Percentiles rank a stretch among this genome's conserved stretches.
These are phyloP conservation scores for Pteronotus mesoamericanus DNA, from an alignment of 2,797 vertebrate species.

Conservation along the genomic window DNA sequence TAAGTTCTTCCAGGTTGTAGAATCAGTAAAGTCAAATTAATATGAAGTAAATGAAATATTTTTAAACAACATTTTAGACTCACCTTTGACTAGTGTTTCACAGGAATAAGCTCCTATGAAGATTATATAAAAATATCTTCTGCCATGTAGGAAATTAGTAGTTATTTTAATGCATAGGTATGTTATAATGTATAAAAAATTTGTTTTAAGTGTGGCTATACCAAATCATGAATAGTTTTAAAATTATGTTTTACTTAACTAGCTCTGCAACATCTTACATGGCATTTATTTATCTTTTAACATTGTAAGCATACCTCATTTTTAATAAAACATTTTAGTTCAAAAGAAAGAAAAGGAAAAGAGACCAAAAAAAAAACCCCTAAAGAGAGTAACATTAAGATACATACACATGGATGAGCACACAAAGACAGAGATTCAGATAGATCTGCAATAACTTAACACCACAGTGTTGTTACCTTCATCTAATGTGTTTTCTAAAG, in stretches of 20 bases:
- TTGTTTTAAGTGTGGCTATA: slow-evolving; percentile 26
- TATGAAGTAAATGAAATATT: slow-evolving; percentile 41
- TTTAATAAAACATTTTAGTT: slow-evolving; percentile 15
- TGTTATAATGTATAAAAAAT: slow-evolving; percentile 3
- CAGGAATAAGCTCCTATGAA: background rate
- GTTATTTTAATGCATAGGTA: slow-evolving; percentile 44
- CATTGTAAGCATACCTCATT: slow-evolving; percentile 46
- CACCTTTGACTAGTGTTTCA: slow-evolving; percentile 23
- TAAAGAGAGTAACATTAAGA: background rate
- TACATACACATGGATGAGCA: background rate
- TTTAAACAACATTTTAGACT: background rate
- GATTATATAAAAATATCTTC: slow-evolving; percentile 53
- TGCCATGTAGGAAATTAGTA: slow-evolving; percentile 7
- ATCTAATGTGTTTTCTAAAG: background rate
- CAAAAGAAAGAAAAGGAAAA: slow-evolving; percentile 27
- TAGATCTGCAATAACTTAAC: background rate
- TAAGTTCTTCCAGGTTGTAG: slow-evolving; percentile 43
- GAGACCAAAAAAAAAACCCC: background rate
- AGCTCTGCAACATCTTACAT: background rate
- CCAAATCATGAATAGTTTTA: slow-evolving; percentile 39
- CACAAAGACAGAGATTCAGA: background rate
- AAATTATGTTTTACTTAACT: slow-evolving; percentile 35
- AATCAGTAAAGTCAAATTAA: slow-evolving; percentile 50
- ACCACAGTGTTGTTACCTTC: background rate
- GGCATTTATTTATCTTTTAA: slow-evolving; percentile 36